Base-by-base conservation (phyloP, 2,113 vertebrate genomes). In the Spheniscus mendiculus region DNA sequence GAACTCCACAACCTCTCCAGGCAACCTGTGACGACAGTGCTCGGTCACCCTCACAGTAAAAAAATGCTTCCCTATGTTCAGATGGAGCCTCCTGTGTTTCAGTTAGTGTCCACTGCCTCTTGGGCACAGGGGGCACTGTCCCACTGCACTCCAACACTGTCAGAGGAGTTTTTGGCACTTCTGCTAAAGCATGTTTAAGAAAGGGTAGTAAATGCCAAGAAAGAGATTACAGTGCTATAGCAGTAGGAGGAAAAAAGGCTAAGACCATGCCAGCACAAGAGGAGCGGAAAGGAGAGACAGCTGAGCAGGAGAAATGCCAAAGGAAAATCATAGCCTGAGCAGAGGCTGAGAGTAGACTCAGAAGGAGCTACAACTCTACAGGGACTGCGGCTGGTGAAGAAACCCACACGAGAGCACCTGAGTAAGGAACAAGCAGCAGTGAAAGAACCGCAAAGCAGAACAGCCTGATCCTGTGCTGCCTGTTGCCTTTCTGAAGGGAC, bases 361-460 rank as follows among this genome's bases (percentile, higher is more conserved):
- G 36, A 65, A 58, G 32, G 47, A 71, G 42, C 79, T 72, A 59
- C 73, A 83, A 6, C 12, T 59, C 47, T 23, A 6, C 45, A 85
- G 11, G 9, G 74, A 71, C 19, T 16, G 40, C 1, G 5, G 53
- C 56, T 72, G 53, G n/a, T 78, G 71, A 47, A 47, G 40, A 90
- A 92, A 69, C 11, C 20, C 90, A 72, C 12, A 16, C 0, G 0
- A 67, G 34, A 92, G 56, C 69, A 79, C 25, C 0, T 0, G 32
- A 84, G 25, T 27, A 80, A 42, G 70, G 69, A 90, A 90, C 29
- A 63, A 59, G 69, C 55, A 91, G 47, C 16, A 11, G 26, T 12
- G 30, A 77, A 81, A 44, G 65, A 70, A 71, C 12, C 77, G 63
- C 61, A 70, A 66, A 84, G n/a, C 21, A 52, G 36, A 58, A 65